A percentile compares a stretch with the other conserved stretches of the same genome.
These are phyloP conservation scores for Antigone vipio DNA, from an alignment of 2,113 vertebrate genomes.

Conservation along the genomic window DNA sequence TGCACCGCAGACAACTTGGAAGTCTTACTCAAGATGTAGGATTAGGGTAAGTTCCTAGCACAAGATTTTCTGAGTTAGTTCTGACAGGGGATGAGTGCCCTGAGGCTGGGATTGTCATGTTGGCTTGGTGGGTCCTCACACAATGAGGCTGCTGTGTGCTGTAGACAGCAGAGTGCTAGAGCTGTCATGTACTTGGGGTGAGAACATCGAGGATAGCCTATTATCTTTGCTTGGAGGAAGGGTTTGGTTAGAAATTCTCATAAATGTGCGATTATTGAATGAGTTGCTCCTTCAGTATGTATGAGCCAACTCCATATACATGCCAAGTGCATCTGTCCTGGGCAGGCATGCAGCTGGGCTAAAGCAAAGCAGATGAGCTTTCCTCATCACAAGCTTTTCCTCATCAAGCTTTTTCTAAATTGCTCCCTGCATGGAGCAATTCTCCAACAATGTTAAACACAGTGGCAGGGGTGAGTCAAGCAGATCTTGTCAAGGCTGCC, in stretches of 20 bases:
- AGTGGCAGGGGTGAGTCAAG: slow-evolving; percentile 15
- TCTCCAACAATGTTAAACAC: background rate
- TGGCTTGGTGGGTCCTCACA: background rate
- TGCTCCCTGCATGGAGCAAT: background rate
- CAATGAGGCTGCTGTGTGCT: background rate
- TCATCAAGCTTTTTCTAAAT: slow-evolving; percentile 6
- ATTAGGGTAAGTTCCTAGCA: background rate
- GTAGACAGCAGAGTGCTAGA: background rate
- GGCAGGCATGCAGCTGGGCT: background rate
- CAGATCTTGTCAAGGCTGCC: background rate
- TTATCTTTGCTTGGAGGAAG: background rate
- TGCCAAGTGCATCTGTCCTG: slow-evolving; percentile 18
- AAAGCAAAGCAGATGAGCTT: slow-evolving; percentile 4
- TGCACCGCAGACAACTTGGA: background rate
- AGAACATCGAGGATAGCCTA: background rate
- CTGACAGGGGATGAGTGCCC: background rate
- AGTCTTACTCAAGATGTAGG: background rate
- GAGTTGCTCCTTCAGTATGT: background rate
- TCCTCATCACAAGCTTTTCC: background rate
- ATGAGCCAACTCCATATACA: background rate
- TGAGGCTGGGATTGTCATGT: background rate
- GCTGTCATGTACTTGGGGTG: background rate
- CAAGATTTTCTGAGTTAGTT: background rate
- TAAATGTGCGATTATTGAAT: slow-evolving; percentile 17
- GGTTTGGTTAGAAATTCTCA: slow-evolving; percentile 13